These are phyloP conservation scores for Limosa lapponica DNA, from an alignment of 2,797 vertebrate species.

Conservation along the genomic window DNA sequence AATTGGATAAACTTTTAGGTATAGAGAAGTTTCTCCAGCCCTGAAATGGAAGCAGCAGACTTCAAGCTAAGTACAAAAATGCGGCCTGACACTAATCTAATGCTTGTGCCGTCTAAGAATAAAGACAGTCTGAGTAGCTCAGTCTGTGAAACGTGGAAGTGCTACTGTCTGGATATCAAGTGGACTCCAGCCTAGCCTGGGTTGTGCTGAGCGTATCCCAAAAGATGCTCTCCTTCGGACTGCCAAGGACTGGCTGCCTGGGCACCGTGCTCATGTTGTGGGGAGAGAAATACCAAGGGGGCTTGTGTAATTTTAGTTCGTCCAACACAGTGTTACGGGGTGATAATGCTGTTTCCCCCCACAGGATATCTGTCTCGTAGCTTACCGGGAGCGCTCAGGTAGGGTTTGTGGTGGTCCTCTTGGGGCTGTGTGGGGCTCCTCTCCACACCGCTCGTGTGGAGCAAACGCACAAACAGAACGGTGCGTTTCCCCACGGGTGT, in stretches of 20 bases:
- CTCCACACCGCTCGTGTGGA: fast-evolving
- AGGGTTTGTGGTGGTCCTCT: background rate
- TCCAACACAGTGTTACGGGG: background rate
- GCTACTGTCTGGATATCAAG: background rate
- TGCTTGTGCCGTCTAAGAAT: background rate
- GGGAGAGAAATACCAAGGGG: background rate
- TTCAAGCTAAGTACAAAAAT: constrained; percentile 5
- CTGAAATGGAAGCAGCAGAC: background rate
- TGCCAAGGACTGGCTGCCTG: background rate
- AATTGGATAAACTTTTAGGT: background rate
- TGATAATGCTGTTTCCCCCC: fast-evolving
- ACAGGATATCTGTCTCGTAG: fast-evolving
- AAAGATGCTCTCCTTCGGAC: background rate
- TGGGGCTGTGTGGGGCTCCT: background rate
- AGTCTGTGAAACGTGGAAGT: background rate
- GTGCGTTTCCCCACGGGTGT: background rate
- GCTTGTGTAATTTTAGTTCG: background rate
- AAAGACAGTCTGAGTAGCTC: background rate
- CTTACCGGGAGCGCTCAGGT: fast-evolving
- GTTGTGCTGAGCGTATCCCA: background rate
- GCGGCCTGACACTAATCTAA: background rate
- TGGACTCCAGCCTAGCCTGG: background rate
- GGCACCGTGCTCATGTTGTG: fast-evolving
- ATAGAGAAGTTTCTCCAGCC: background rate
- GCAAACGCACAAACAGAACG: fast-evolving